phyloP scores from a whole-genome alignment of 1,140 invertebrate genomes.

The Paralvinella palmiformis region DNA sequence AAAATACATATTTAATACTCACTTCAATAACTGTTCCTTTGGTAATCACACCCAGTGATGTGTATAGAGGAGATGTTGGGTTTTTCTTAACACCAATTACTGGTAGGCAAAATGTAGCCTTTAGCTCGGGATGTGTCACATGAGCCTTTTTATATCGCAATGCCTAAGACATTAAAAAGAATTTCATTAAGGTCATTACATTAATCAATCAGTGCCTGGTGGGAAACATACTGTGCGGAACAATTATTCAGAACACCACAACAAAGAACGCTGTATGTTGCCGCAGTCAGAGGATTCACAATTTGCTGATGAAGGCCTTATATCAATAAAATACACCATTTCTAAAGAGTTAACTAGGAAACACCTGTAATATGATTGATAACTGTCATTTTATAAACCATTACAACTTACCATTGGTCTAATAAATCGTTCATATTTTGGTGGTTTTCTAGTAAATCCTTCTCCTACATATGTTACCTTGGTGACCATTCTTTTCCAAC shows the following conservation, averaged over 20 bases:
- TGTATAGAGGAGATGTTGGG: slow-evolving; percentile 95
- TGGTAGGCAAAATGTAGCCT: slow-evolving; percentile 96
- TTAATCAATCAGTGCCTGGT: no score
- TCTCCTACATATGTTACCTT: slow-evolving; percentile 93
- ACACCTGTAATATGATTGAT: no score
- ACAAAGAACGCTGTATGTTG: no score
- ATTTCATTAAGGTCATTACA: no score
- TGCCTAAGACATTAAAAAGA: no score
- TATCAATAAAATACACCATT: no score
- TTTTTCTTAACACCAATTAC: slow-evolving; percentile 99
- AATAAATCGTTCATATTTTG: slow-evolving; percentile 99
- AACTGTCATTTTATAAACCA: no score
- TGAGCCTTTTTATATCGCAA: slow-evolving; percentile 71
- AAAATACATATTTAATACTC: slow-evolving; percentile 5
- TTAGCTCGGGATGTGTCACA: slow-evolving; percentile 98
- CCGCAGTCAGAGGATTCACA: no score
- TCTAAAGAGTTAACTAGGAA: no score
- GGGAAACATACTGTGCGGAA: no score
- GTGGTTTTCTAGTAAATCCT: slow-evolving; percentile 96
- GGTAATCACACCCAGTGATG: slow-evolving; percentile 94
- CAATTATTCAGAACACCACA: no score
- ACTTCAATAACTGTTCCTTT: slow-evolving; percentile 61
- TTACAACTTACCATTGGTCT: slow-evolving; percentile 85
- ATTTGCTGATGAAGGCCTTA: no score
- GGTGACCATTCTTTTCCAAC: slow-evolving; percentile 99